Evolutionary conservation across 2,113 vertebrate genomes (phyloP), one percentile per base, ranked within the genome.

Genomic region (Oryzias melastigma): DNA sequence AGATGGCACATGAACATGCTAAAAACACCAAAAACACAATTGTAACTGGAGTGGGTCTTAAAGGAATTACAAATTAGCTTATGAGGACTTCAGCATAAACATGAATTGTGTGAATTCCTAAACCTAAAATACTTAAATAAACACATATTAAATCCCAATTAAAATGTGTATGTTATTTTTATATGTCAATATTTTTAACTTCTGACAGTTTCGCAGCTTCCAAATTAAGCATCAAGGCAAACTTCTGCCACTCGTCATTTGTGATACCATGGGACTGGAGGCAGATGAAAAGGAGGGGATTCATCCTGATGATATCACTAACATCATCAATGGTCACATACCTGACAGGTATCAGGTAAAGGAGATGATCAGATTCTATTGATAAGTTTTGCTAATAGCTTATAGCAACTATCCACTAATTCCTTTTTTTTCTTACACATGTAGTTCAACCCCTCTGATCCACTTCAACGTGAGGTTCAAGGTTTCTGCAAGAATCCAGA

Each of bases 261-360:
- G 87, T 62, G 90, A 92, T 46, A 87, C 87, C 7, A 91, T 91
- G 90, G 90, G 90, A 64, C 41, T 92, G 66, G 90, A 91, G 66
- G 88, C 86, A n/a, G 70, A 13, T 46, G 27, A 40, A 2, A 82
- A 77, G 45, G 49, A 54, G 3, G 90, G 90, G 19, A 54, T 92
- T 55, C 64, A 87, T 7, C 14, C 84, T 0, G 85, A 88, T 1
- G 91, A 91, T n/a, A 65, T 90, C 43, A 24, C n/a, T 56, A 90
- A 25, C 58, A 82, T 91, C 61, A 48, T 91, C 14, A 78, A 82
- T 40, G 83, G 80, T 6, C 80, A 85, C 16, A 5, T 83, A 17
- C 71, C 66, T 16, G 48, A 83, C 51, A 1, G 14, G 43, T 81
- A 85, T 56, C 77, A 78, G 83, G 83, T 85, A 66, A 3, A 58